Evolutionary conservation across 2,888 invertebrate genomes (phyloP), one percentile per base, ranked within the genome.

Genomic region (Dicyrtoma fusca): DNA sequence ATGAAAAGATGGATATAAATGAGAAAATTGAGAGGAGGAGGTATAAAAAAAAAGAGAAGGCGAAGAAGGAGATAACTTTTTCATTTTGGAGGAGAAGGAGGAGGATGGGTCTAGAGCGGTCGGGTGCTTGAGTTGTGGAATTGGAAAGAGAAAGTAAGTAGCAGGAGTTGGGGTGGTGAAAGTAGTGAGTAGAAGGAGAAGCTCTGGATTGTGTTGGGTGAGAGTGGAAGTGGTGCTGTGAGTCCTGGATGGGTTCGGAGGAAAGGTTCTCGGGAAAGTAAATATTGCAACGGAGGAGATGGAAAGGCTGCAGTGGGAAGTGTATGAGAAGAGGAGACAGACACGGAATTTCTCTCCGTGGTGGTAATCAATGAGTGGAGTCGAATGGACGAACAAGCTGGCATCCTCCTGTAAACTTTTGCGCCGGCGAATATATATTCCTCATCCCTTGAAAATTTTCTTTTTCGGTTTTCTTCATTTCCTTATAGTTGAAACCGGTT

Each of bases 381-480:
- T 44, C 42, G 23, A 45, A 26, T 59, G 59, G 44, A 34, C 53
- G 62, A 55, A 45, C 66, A 73, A 53, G 57, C n/a, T 53, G 34
- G 51, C 65, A 68, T 68, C 53, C 69, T 57, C 25, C 69, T 57
- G 14, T 47, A 57, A 63, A 66, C 61, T 65, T 73, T 53, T 75
- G 75, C 75, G 75, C 75, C 75, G 75, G 75, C 75, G 75, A 72
- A 70, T 25, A 21, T 69, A 61, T 70, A 26, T 72, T 70, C 70
- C 71, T 64, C 70, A 68, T 74, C 72, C 73, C 74, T 74, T 69
- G 72, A 74, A 61, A 26, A 73, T 74, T 74, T 65, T 69, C 72
- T 74, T 74, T 75, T 66, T 64, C 66, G 59, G 65, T 72, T 65
- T 75, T 72, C 74, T 72, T 76, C 76, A 76, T 76, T 74, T 76